Conservation (phyloP, 2,888 invertebrate genomes). For the Eupithecia inturbata region DNA sequence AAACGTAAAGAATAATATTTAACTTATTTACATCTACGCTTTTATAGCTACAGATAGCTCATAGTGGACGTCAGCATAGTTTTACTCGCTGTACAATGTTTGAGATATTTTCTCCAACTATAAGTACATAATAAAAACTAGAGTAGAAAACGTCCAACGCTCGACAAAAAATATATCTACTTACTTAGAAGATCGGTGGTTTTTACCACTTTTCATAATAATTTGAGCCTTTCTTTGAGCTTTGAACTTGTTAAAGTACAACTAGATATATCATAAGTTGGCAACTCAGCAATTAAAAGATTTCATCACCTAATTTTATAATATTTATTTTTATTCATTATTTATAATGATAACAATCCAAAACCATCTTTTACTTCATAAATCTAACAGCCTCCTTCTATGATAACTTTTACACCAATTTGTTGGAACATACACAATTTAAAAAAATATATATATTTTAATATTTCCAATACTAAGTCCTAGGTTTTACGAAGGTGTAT, state of each 20-base stretch:
- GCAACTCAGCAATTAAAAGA: constrained; percentile 15
- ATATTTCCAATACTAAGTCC: not conserved
- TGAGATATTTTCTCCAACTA: constrained; percentile 19
- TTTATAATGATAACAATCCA: constrained; percentile 1
- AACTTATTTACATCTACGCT: constrained; percentile 26
- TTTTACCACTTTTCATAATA: constrained; percentile 20
- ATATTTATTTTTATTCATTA: not conserved
- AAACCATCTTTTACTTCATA: constrained; percentile 4
- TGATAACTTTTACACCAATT: constrained; percentile 23
- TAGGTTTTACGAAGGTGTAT: not conserved
- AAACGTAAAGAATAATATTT: constrained; percentile 27
- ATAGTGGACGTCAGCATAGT: constrained; percentile 47
- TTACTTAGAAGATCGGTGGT: constrained; percentile 22
- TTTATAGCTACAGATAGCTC: constrained; percentile 50
- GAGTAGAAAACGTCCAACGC: constrained; percentile 1
- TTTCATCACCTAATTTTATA: not conserved
- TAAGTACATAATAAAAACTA: constrained; percentile 2
- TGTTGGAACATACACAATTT: constrained; percentile 21
- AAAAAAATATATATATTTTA: too few relatives aligned
- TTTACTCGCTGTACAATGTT: constrained; percentile 15
- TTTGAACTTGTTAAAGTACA: constrained; percentile 13
- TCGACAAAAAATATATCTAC: constrained; percentile 14
- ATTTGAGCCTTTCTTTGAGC: constrained; percentile 24
- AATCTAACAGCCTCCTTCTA: constrained; percentile 32
- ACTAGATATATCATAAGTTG: constrained; percentile 6